Conservation (phyloP, 2,888 invertebrate species). For the Liodrosophila aerea region DNA sequence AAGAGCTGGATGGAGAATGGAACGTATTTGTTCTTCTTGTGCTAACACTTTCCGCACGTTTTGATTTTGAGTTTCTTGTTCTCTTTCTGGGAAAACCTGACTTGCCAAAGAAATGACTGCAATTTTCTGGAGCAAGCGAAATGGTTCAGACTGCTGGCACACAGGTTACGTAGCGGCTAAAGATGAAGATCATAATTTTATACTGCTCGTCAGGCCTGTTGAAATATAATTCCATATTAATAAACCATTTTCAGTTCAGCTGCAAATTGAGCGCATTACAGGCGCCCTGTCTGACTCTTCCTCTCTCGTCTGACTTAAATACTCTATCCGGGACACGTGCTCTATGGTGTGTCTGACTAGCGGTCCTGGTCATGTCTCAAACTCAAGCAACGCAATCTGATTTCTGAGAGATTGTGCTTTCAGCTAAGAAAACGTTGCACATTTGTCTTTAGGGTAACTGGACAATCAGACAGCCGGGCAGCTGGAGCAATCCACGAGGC, state of each 20-base stretch:
- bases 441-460: constrained; percentile 43
- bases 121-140: constrained; percentile 14
- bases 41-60: constrained; percentile 49
- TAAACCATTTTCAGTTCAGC: constrained; percentile 54
- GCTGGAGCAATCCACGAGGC: not conserved
- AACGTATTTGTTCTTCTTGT: constrained; percentile 8
- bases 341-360: constrained; percentile 15
- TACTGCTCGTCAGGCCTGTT: constrained; percentile 28
- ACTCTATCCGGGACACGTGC: constrained; percentile 39
- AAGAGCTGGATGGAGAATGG: no score
- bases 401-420: constrained; percentile 70
- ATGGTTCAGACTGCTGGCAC: not conserved
- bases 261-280: constrained; percentile 40
- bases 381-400: constrained; percentile 57
- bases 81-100: constrained; percentile 25
- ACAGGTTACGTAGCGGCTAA: no score
- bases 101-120: constrained; percentile 44
- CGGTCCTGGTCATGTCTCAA: constrained; percentile 7
- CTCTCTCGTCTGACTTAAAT: no score
- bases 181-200: constrained; percentile 44
- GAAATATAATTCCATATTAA: constrained; percentile 66
- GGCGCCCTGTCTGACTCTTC: no score
- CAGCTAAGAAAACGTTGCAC: constrained; percentile 76
- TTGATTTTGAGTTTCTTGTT: not conserved
- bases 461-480: constrained; percentile 8